Percentiles rank a stretch among this genome's conserved stretches.
These are phyloP conservation scores for Nasonia oneida DNA, from an alignment of 2,888 invertebrate genomes.

Conservation along the genomic window DNA sequence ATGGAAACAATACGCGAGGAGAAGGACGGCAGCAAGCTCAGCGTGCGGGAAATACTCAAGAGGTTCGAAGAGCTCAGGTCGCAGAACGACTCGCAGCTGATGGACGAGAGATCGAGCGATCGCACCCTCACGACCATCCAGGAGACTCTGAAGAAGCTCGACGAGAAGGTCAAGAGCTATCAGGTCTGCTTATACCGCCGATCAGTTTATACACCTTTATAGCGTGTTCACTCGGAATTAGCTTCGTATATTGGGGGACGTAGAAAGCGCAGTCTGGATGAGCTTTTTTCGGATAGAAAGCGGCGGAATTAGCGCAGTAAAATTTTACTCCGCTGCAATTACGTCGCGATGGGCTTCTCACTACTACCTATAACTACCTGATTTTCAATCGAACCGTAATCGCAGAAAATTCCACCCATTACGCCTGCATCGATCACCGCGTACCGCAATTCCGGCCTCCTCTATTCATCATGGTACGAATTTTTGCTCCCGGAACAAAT, in stretches of 20 bases:
- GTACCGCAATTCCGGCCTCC: neutral
- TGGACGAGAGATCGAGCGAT: slow-evolving; percentile 73
- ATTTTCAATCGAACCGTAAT: slow-evolving; percentile 14
- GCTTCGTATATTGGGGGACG: neutral
- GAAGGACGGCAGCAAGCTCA: slow-evolving; percentile 88
- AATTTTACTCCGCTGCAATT: neutral
- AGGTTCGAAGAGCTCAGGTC: slow-evolving; percentile 87
- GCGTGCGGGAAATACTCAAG: slow-evolving; percentile 90
- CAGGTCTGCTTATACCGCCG: slow-evolving; percentile 69
- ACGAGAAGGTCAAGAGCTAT: slow-evolving; percentile 78
- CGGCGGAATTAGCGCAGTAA: neutral
- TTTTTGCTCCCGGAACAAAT: neutral
- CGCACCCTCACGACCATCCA: slow-evolving; percentile 78
- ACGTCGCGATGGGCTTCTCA: neutral
- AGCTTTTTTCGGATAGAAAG: neutral
- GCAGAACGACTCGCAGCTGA: slow-evolving; percentile 67
- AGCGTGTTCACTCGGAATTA: neutral
- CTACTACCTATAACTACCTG: neutral
- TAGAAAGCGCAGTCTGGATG: neutral
- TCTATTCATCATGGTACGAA: neutral
- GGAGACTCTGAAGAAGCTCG: slow-evolving; percentile 78
- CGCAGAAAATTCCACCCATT: neutral
- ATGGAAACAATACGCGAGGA: slow-evolving; percentile 93
- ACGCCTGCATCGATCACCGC: neutral
- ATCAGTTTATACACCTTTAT: neutral